Conservation (phyloP, 92 coral and sea anemone genomes). For the Zoanthus sansibaricus region DNA sequence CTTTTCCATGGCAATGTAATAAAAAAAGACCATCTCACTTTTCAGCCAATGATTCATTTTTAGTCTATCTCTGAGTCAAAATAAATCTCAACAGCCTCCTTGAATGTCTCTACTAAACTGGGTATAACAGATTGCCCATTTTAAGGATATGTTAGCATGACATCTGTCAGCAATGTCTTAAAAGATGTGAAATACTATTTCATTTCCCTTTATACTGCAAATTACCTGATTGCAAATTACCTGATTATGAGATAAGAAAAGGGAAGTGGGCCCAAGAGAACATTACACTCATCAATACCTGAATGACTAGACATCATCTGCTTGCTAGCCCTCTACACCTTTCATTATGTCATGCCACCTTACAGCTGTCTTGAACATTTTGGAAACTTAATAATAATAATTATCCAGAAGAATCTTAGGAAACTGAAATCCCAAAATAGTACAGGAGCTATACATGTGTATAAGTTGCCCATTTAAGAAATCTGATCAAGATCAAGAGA, state of each 20-base stretch:
- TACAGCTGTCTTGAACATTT: constrained; percentile 5
- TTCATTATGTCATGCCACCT: constrained; percentile 9
- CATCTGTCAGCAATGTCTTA: constrained; percentile 1
- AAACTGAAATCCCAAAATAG: not conserved
- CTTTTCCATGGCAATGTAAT: constrained; percentile 13
- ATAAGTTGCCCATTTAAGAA: constrained; percentile 2
- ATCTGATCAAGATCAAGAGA: constrained; percentile 11
- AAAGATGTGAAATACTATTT: not conserved
- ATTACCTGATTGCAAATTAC: not conserved
- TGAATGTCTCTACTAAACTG: constrained; percentile 1
- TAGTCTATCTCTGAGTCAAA: constrained; percentile 29
- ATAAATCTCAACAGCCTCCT: constrained; percentile 33
- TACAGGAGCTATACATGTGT: constrained; percentile 14
- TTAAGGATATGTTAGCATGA: constrained; percentile 2
- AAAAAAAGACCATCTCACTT: constrained; percentile 20
- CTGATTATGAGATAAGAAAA: not conserved
- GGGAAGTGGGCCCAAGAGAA: constrained; percentile 6
- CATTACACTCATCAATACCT: constrained; percentile 7
- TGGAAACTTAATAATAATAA: constrained; percentile 12
- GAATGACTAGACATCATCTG: not conserved
- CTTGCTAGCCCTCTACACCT: not conserved
- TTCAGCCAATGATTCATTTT: constrained; percentile 20
- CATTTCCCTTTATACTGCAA: not conserved
- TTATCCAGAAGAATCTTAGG: constrained; percentile 12
- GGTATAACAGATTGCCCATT: constrained; percentile 7